Base-by-base conservation (phyloP, 2,113 vertebrate species). In the Campylomormyrus tamandua region DNA sequence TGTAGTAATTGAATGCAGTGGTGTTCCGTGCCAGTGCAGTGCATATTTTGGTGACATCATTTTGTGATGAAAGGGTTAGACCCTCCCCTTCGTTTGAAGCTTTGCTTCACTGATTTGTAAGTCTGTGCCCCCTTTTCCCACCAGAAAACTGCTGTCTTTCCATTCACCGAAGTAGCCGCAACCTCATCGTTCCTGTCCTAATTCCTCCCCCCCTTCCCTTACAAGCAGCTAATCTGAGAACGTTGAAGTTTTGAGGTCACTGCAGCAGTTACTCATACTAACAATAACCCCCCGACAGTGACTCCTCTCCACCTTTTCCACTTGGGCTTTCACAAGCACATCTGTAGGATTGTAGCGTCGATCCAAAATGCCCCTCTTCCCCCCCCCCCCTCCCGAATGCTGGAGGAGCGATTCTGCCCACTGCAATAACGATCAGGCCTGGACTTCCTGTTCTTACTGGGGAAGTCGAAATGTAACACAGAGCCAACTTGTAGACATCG, bases 151-250 rank as follows among this genome's bases (percentile, higher is more conserved):
- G 19, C 19, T 48, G 21, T 24, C 45, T 48, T 83, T 83, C 80
- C 80, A 83, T 46, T 83, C 80, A 83, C 80, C 1, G 1, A 48
- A 5, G 31, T 77, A 77, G 70, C 70, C 13, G 35, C 80, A 21
- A 83, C 80, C 13, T 77, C 70, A 39, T 77, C 24, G 42, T 83
- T 83, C 46, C 80, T 83, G 80, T 83, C 42, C 42, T 83, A 46
- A 83, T 39, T 0, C 9, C 13, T 5, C 17, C 39, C 21, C 27
- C 49, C 85, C 85, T 21, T 19, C 8, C 31, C n/a, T 87, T 53
- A 84, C 83, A 48, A n/a, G 85, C 50, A 87, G 49, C 85, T 53
- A 52, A 35, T 87, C 85, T 49, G 46, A 87, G 50, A 87, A n/a
- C 5, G 49, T 35, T 87, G 49, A 56, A 53, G 48, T 27, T 87